Base-by-base conservation (phyloP, 2,888 invertebrate genomes). In the Pyrrhia umbra region DNA sequence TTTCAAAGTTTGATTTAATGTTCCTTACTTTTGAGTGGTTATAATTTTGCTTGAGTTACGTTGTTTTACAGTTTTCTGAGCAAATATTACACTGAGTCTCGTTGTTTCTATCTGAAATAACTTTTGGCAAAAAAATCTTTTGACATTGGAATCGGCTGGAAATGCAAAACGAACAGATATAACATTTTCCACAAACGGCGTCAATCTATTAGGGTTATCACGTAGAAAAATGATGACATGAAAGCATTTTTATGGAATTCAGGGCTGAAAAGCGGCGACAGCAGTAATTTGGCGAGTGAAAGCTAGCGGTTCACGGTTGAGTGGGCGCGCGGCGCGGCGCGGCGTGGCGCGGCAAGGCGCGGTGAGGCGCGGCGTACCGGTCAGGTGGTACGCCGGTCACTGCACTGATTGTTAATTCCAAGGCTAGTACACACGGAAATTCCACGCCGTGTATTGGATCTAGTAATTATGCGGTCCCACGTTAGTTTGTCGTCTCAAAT, bases 271-370 rank as follows among this genome's bases (percentile, higher is more conserved):
- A 60, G 47, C 56, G 69, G 18, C 49, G 72, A 74, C 68, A 62
- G 64, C 62, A 73, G 77, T 80, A 81, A 83, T 84, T 84, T 83
- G 69, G 76, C 74, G 81, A 73, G 61, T 75, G 77, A 79, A 78
- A 72, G 78, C 74, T 61, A 54, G 58, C 76, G 66, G 72, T 77
- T 80, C 68, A 79, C 78, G 77, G 78, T 51, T 76, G 84, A 79
- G 64, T 77, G 83, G 70, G 57, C 49, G 25, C 39, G 56, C 45
- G 57, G 21, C 37, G 43, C 23, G 49, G 43, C 23, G 51, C 54
- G 42, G 6, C 18, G 9, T 13, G 30, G 20, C 20, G 21, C 42
- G 56, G 40, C 16, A 23, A 3, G 45, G 15, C 23, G 16, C 23
- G 20, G 30, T 4, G 21, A 10, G 45, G 16, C 37, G 43, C 34